phyloP scores from a whole-genome alignment of 2,888 invertebrate species.

The Leuctra nigra region DNA sequence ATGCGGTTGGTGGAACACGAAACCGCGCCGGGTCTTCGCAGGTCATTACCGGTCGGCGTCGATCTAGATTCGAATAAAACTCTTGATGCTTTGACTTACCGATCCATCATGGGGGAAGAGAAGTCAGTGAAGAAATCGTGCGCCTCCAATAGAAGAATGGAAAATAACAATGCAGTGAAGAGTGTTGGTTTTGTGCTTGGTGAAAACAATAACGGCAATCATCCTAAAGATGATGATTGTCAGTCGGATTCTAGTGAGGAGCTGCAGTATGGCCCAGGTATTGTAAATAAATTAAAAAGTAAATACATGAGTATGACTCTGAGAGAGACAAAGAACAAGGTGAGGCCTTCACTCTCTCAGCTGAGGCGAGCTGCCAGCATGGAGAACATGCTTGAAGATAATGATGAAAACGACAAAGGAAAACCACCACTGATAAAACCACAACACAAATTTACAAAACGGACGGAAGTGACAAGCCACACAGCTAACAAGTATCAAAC shows the following conservation, averaged over 20 bases:
- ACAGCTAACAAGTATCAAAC: conserved; percentile 20
- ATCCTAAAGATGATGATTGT: conserved; percentile 35
- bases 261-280: conserved; percentile 84
- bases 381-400: conserved; percentile 75
- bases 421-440: conserved; percentile 33
- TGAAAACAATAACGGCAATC: conserved; percentile 33
- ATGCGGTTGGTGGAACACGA: conserved; percentile 34
- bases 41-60: conserved; percentile 21
- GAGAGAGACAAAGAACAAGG: conserved; percentile 58
- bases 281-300: conserved; percentile 80
- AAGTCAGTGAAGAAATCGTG: conserved; percentile 31
- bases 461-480: conserved; percentile 22
- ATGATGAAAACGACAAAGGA: conserved; percentile 40
- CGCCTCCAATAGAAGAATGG: conserved; percentile 42
- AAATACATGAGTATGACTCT: conserved; percentile 80
- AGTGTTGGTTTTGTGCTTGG: conserved; percentile 33
- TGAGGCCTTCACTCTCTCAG: conserved; percentile 57
- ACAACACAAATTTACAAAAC: conserved; percentile 20
- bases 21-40: conserved; percentile 11
- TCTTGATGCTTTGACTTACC: conserved; percentile 19
- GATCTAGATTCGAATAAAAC: conserved; percentile 15
- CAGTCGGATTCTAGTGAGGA: conserved; percentile 64
- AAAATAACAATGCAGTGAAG: conserved; percentile 42
- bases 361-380: conserved; percentile 76
- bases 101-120: conserved; percentile 31